Evolutionary conservation across 2,888 invertebrate species (phyloP), one percentile per base, ranked within the genome.

Genomic region (Entomobrya proxima): DNA sequence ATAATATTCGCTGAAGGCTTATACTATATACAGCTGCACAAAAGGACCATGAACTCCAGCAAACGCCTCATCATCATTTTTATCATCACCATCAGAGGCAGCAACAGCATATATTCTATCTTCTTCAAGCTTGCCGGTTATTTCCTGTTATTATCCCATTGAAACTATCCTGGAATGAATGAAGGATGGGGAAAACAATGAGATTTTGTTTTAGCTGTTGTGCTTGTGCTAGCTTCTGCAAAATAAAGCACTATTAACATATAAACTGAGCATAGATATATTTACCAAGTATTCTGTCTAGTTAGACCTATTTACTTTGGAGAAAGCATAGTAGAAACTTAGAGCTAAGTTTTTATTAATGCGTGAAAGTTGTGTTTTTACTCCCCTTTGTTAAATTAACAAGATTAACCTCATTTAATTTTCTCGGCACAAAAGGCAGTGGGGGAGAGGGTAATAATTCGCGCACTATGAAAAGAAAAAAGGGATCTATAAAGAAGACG

Each of bases 371-470:
- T 69, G 79, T 79, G 79, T 79, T 79, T 69, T 79, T 79, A 79
- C 40, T 79, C 79, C 79, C 79, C 52, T 69, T 79, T 79, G 79
- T 79, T 69, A 79, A 79, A 79, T 79, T 79, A 79, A 79, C 79
- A 79, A 79, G 79, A 79, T 79, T 79, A 79, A 79, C 79, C 79
- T 79, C 79, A 69, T 79, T 79, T 79, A 79, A 79, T 79, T 79
- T 79, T 79, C 47, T 69, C 69, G 24, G 79, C 27, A 79, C 13
- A 67, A 67, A 47, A 27, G 27, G 15, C 47, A 47, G 64, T 58
- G 27, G 13, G 5, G 6, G 35, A 6, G 7, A 37, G n/a, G 24
- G 69, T 44, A 37, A 35, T 32, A 64, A 37, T 64, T 64, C 9
- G 37, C 5, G 27, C 2, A 69, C 18, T 69, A 4, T 30, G n/a